Evolutionary conservation across 2,888 invertebrate genomes (phyloP).

Genomic region (Chromoteleia sp.): DNA sequence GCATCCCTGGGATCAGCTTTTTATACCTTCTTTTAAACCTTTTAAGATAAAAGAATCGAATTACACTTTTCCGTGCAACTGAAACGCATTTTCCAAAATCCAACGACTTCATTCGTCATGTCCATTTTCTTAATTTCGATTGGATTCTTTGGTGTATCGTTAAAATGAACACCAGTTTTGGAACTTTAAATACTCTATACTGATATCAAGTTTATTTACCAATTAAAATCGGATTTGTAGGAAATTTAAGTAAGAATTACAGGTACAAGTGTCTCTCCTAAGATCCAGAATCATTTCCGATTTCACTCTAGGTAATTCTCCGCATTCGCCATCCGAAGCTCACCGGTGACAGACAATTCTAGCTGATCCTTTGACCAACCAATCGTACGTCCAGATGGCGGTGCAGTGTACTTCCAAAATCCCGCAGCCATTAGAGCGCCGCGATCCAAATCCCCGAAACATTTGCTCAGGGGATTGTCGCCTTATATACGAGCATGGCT

Average conservation of each 20-base stretch:
- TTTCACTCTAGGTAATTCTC: conserved; percentile 9
- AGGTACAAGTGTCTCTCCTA: background rate
- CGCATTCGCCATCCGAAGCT: conserved; percentile 5
- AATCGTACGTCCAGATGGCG: conserved; percentile 46
- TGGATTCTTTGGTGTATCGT: too few species aligned
- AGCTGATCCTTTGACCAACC: conserved; percentile 60
- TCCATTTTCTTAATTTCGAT: too few species aligned
- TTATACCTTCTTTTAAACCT: conserved; percentile 10
- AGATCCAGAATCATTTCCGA: conserved; percentile 7
- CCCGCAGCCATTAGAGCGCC: conserved; percentile 78
- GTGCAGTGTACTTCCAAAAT: conserved; percentile 81
- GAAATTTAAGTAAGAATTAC: too few species aligned
- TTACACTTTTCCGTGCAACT: too few species aligned
- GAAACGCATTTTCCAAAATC: too few species aligned
- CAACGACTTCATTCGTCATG: too few species aligned
- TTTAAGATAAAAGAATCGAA: conserved; percentile 21
- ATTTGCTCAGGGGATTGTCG: conserved; percentile 83
- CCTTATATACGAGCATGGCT: conserved; percentile 74
- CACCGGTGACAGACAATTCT: conserved; percentile 37
- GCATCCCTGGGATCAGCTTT: conserved; percentile 31
- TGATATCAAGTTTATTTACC: too few species aligned
- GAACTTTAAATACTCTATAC: too few species aligned
- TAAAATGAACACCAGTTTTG: too few species aligned
- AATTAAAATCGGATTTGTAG: too few species aligned
- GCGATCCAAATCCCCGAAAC: conserved; percentile 80